Conservation (phyloP, 2,888 invertebrate genomes). For the Trichogramma evanescens region DNA sequence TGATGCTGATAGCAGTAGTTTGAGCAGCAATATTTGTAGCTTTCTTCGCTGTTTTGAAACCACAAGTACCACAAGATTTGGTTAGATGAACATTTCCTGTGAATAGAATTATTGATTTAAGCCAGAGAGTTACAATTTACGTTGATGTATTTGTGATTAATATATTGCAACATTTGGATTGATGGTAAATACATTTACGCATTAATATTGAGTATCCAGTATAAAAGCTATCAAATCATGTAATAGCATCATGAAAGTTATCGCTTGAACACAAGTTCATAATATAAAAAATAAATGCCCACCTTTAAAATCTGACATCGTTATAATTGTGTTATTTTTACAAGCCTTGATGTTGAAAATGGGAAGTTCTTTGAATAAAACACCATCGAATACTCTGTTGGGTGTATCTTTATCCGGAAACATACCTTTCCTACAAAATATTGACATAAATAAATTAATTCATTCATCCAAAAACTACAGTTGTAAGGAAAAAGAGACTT, state of each 20-base stretch:
- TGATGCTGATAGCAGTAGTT: conserved; percentile 78
- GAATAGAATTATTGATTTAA: background rate
- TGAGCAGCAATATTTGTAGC: conserved; percentile 96
- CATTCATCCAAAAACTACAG: background rate
- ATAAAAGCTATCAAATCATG: too few relatives aligned
- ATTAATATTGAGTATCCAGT: too few relatives aligned
- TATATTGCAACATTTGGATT: too few relatives aligned
- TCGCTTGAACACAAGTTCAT: too few relatives aligned
- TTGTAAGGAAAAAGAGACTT: conserved; percentile 33
- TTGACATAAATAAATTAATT: conserved; percentile 25
- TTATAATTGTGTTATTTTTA: conserved; percentile 82
- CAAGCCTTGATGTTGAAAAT: conserved; percentile 76
- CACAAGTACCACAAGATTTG: conserved; percentile 80
- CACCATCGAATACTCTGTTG: conserved; percentile 65
- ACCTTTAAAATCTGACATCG: conserved; percentile 66
- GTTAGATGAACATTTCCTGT: conserved; percentile 51
- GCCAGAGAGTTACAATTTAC: too few relatives aligned
- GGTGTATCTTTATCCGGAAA: conserved; percentile 70
- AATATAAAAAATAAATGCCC: conserved; percentile 28
- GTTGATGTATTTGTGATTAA: too few relatives aligned
- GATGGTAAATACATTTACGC: too few relatives aligned
- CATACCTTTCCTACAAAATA: conserved; percentile 55
- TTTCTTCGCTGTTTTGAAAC: conserved; percentile 90
- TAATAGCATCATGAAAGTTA: too few relatives aligned
- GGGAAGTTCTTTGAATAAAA: conserved; percentile 72